Conservation (phyloP, 37 sponge, comb jelly and placozoan genomes). For the Cliona cf. orientalis region DNA sequence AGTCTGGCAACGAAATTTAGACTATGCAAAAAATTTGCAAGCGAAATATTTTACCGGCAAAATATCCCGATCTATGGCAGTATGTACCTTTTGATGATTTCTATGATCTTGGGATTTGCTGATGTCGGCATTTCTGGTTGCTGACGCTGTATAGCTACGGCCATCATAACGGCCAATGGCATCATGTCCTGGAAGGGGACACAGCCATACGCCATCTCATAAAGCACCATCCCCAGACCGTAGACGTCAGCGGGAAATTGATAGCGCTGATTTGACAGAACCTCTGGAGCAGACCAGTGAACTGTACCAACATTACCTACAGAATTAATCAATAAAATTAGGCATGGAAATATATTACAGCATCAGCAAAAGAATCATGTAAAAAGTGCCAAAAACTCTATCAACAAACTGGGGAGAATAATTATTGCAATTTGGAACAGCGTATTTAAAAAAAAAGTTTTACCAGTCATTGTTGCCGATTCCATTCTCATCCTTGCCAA, state of each 20-base stretch:
- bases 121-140: constrained; percentile 38
- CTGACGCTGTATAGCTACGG: constrained; percentile 75
- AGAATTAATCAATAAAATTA: too few relatives aligned
- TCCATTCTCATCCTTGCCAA: constrained; percentile 81
- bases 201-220: constrained; percentile 74
- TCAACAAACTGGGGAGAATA: background rate
- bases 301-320: constrained; percentile 90
- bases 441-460: background rate
- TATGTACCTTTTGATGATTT: constrained; percentile 59
- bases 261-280: constrained; percentile 76
- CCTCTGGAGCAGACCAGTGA: constrained; percentile 92
- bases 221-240: constrained; percentile 87
- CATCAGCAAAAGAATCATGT: background rate
- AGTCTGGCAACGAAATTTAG: too few relatives aligned
- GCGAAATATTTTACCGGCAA: too few relatives aligned
- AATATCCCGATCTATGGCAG: too few relatives aligned
- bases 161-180: constrained; percentile 84
- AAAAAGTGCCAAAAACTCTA: background rate
- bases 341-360: background rate
- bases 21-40: too few relatives aligned
- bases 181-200: constrained; percentile 73
- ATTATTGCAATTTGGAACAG: too few relatives aligned
- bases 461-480: constrained; percentile 89
- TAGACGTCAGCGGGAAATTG: constrained; percentile 86
- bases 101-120: constrained; percentile 10